Evolutionary conservation across 1,140 invertebrate species (phyloP), one percentile per base, ranked within the genome.

Genomic region (Drosophila watanabei): DNA sequence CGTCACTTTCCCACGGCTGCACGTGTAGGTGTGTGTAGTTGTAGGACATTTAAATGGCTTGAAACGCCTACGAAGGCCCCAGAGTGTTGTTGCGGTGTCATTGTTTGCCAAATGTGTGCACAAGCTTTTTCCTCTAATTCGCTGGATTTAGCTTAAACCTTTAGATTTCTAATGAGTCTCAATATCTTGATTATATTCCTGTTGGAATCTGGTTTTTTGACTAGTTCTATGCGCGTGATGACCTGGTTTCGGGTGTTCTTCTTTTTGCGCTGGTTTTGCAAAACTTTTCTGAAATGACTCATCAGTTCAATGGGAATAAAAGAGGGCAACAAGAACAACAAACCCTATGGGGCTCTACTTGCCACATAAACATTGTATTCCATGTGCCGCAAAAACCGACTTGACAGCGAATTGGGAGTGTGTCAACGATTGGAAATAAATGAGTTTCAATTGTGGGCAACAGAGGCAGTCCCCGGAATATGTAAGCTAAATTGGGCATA

Each of bases 1-100:
- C 86, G 86, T 89, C 86, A 89, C 86, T 90, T 89, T 89, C 86
- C 81, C 86, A 90, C 86, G 82, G 56, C 64, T 77, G 82, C 82
- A 90, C 79, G 83, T 87, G 83, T 56, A 37, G 14, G 52, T 56
- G 52, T 37, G 33, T 79, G 51, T 76, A 48, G 46, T 51, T 78
- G 35, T 66, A 60, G 57, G 51, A 37, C 59, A 66, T 69, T 46
- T 77, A 58, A 68, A 54, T 49, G 62, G 43, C 59, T 66, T 76
- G 58, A 56, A 79, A 79, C 77, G 76, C 77, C 77, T 48, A 79
- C 66, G 39, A 77, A 66, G 54, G 37, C 65, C 14, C 18, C 33
- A 20, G 18, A 46, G 66, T 48, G 28, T 65, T 54, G 64, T 76
- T 69, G 72, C 72, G 69, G 66, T 89, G 73, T 85, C 85, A 79